Evolutionary conservation across 2,888 invertebrate genomes (phyloP), one percentile per base, ranked within the genome.

Genomic region (Agrypnus murinus): DNA sequence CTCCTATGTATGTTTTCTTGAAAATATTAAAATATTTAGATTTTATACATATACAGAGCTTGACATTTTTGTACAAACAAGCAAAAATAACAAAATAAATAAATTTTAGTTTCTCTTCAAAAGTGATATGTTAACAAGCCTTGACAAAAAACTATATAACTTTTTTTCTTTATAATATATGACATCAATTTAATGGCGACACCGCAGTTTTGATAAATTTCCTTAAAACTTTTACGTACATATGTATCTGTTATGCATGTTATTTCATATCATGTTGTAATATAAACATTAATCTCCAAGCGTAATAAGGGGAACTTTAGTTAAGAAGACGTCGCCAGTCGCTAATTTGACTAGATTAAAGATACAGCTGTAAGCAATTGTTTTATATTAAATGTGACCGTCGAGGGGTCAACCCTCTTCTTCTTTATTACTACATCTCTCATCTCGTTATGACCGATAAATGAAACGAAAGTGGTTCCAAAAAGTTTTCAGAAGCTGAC

Each of bases 341-440:
- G 67, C 69, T 82, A 82, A 83, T 82, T 82, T 81, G 81, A 79
- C 81, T 82, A 80, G 80, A 83, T 82, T 83, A 81, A 81, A 78
- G 77, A 77, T 81, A 81, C 84, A 84, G 83, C 83, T 84, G 82
- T 79, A 77, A 79, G 78, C 83, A 84, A 84, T 84, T 84, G 84
- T 82, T 82, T 82, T 82, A 82, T 81, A 83, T 83, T 84, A 80
- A 81, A 77, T 77, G 77, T 79, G 79, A 76, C 79, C 80, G 78
- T 73, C 79, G 72, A 75, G 80, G 80, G 81, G 81, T 81, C 81
- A 82, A 80, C 74, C 72, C 69, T 72, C 69, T 65, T 64, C 65
- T 65, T 59, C 45, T 67, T 73, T 70, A 73, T 70, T 65, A 70
- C 34, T 50, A 72, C 65, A 68, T 69, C 60, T 72, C 43, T 50